phyloP scores from a whole-genome alignment of 2,113 vertebrate genomes.

The Passerina amoena region DNA sequence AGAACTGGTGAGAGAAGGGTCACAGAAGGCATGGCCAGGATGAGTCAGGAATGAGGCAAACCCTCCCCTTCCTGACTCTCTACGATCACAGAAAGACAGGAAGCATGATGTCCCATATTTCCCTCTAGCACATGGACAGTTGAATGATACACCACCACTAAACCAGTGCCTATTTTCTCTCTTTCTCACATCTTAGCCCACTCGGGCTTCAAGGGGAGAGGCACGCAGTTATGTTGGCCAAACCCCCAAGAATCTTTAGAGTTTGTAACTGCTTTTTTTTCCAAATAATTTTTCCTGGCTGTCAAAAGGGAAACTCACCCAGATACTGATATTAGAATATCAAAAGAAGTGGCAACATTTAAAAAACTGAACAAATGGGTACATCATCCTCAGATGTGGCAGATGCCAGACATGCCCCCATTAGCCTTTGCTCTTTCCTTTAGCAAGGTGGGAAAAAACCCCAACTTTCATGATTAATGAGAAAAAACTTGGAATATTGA shows the following conservation, averaged over 20 bases:
- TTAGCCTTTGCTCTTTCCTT: not conserved
- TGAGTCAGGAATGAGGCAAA: not conserved
- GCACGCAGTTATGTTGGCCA: not conserved
- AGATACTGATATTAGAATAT: not conserved
- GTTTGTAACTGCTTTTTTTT: not conserved
- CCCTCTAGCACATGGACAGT: fast-evolving
- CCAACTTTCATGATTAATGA: not conserved
- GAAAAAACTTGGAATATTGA: not conserved
- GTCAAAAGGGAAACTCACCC: not conserved
- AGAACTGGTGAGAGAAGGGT: not conserved
- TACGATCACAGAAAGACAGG: not conserved
- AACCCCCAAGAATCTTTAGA: not conserved
- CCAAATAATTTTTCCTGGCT: not conserved
- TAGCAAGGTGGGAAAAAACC: not conserved
- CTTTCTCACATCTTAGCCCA: not conserved
- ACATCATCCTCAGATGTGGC: not conserved
- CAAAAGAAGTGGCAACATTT: not conserved
- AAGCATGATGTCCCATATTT: not conserved
- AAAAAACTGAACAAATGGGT: constrained; percentile 15
- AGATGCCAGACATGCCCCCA: not conserved
- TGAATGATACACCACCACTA: not conserved
- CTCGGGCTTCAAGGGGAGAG: not conserved
- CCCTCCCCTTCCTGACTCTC: not conserved
- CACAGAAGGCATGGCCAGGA: not conserved
- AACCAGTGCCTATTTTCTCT: not conserved